Conservation (phyloP, 1,140 invertebrate species). For the Lordiphosa collinella region DNA sequence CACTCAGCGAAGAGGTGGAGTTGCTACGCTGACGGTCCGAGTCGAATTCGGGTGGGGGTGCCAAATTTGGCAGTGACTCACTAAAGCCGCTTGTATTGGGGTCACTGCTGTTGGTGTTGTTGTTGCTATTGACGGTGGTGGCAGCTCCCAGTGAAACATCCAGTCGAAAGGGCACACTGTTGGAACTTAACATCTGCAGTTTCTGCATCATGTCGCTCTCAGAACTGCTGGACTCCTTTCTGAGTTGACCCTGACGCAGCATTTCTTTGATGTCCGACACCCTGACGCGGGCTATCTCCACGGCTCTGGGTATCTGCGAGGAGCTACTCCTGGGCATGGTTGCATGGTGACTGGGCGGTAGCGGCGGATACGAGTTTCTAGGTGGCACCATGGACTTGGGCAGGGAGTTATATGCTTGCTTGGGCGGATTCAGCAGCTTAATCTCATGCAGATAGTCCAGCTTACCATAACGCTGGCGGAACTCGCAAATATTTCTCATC, state of each 20-base stretch:
- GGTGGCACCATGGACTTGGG: conserved; percentile 80
- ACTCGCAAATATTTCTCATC: conserved; percentile 82
- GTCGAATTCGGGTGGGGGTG: conserved; percentile 81
- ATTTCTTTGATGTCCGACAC: conserved; percentile 78
- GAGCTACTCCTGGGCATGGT: conserved; percentile 70
- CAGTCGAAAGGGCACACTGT: conserved; percentile 60
- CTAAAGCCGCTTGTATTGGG: conserved; percentile 78
- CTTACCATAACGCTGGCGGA: conserved; percentile 82
- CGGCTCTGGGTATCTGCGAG: conserved; percentile 65
- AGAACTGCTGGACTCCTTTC: conserved; percentile 70
- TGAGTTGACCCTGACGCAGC: conserved; percentile 60
- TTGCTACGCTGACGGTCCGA: conserved; percentile 79
- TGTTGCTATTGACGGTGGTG: conserved; percentile 80
- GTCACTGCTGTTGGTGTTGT: conserved; percentile 70
- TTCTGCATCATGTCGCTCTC: conserved; percentile 72
- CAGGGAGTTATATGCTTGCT: conserved; percentile 74
- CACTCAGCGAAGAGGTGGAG: conserved; percentile 86
- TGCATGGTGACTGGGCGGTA: conserved; percentile 64
- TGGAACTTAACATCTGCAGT: conserved; percentile 61
- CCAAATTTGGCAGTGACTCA: conserved; percentile 84
- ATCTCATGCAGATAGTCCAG: conserved; percentile 78
- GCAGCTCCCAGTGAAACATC: conserved; percentile 24
- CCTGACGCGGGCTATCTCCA: conserved; percentile 70
- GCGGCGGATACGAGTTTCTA: conserved; percentile 83
- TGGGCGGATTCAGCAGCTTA: conserved; percentile 73